Conservation (phyloP, 1,140 invertebrate genomes). For the Leptinotarsa lineolata region DNA sequence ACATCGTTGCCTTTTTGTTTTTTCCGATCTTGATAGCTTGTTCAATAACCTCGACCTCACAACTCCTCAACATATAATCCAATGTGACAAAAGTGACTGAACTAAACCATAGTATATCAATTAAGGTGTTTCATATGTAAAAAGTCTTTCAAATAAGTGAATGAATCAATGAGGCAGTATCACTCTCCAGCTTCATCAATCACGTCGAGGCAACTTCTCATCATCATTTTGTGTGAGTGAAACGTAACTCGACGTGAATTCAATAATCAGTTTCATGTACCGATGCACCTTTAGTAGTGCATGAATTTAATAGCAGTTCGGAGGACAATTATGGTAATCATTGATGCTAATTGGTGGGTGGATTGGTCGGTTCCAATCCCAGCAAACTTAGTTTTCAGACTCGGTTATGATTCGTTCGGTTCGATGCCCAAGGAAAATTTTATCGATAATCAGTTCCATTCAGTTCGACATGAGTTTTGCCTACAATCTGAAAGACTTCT, state of each 20-base stretch:
- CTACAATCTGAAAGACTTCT: rapidly evolving
- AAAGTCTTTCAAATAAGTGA: no score
- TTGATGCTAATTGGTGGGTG: constrained; percentile 7
- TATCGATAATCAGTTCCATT: not conserved
- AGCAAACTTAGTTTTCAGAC: not conserved
- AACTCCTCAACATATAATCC: no score
- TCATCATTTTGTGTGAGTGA: not conserved
- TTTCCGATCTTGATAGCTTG: no score
- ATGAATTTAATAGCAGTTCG: constrained; percentile 29
- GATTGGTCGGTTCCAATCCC: constrained; percentile 9
- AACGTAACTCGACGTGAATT: constrained; percentile 21
- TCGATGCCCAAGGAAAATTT: not conserved
- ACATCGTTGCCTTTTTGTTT: no score
- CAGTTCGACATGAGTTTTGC: no score
- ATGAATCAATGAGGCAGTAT: no score
- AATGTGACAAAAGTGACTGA: no score
- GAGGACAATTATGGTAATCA: constrained; percentile 33
- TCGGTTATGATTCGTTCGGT: not conserved
- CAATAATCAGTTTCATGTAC: constrained; percentile 24
- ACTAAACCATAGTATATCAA: no score
- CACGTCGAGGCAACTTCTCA: not conserved
- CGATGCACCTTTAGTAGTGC: constrained; percentile 27
- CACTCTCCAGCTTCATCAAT: not conserved
- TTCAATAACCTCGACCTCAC: no score
- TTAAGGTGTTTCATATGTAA: no score